Base-by-base conservation (phyloP, 2,888 invertebrate genomes). In the Eupithecia subfuscata region DNA sequence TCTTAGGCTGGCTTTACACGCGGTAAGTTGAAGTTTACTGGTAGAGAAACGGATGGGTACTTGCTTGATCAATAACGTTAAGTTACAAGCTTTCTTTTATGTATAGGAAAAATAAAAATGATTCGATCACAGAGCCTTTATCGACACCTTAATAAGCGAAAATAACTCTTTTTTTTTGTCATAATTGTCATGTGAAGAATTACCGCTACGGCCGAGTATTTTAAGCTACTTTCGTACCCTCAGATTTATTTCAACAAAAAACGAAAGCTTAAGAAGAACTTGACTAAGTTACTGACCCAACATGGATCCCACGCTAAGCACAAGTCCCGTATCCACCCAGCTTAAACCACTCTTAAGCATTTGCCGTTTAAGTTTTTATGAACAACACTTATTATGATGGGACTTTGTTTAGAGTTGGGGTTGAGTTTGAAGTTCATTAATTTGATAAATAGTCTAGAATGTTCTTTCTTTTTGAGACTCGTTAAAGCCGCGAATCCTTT, bases 361-460 rank as follows among this genome's bases (percentile, higher is more conserved):
- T 76, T 75, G 77, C 72, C 74, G 77, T 73, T 75, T 75, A 70
- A 77, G 77, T 77, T 77, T 77, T 77, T 75, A 77, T 72, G 68
- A 75, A 77, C 74, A 75, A 77, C 77, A 73, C 72, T 77, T 77
- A 77, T 72, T 73, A 75, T 63, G 67, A 77, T 77, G 72, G 65
- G 74, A 77, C 72, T 77, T 77, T 73, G 67, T 72, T 77, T 72
- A 63, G 71, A 74, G 67, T 74, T 77, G 37, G 73, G 69, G 71
- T 72, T 74, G 67, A 73, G 60, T 72, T 72, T 68, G 67, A 67
- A 73, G 77, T 77, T 75, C 74, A 75, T 77, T 77, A 70, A 72
- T 74, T 69, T 74, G 67, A 77, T 70, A 75, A 73, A 74, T 70
- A 40, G 68, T 34, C 56, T 67, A 45, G 43, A 70, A 52, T 70